Conservation (phyloP, 2,888 invertebrate species). For the Heteromurus nitidus region DNA sequence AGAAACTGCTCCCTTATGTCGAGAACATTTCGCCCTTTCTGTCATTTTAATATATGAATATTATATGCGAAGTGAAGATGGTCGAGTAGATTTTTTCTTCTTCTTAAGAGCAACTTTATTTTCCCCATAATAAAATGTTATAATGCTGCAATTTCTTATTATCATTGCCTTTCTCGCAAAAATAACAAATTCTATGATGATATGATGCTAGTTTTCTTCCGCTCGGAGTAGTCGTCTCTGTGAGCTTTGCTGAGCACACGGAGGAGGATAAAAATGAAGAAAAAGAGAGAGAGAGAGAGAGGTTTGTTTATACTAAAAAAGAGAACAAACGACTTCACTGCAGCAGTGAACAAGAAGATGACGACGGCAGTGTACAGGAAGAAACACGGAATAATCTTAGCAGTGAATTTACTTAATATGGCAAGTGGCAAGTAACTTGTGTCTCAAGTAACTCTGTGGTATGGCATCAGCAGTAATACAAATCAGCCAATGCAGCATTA, state of each 20-base stretch:
- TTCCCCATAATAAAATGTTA: not conserved
- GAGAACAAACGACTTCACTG: conserved; percentile 16
- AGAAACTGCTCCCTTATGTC: conserved; percentile 58
- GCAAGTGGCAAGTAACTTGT: conserved; percentile 53
- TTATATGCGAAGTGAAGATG: conserved; percentile 47
- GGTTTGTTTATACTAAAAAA: conserved; percentile 56
- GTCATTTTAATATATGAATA: conserved; percentile 63
- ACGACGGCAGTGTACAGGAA: conserved; percentile 30
- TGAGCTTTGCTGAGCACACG: not conserved
- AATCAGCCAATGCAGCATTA: conserved; percentile 57
- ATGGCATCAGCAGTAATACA: conserved; percentile 44
- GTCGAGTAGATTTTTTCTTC: conserved; percentile 20
- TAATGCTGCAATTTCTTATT: conserved; percentile 6
- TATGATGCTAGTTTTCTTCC: conserved; percentile 31
- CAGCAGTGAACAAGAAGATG: not conserved
- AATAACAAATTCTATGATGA: conserved; percentile 52
- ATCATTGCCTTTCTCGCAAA: conserved; percentile 45
- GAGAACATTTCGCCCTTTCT: conserved; percentile 40
- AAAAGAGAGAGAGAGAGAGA: conserved; percentile 4
- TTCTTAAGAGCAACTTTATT: not conserved
- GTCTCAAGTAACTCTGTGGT: conserved; percentile 17
- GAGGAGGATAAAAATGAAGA: conserved; percentile 21
- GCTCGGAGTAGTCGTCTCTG: conserved; percentile 12
- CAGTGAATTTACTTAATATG: conserved; percentile 62
- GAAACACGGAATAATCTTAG: conserved; percentile 45